Percentiles rank a stretch among this genome's conserved stretches.
These are phyloP conservation scores for Pyrochroa serraticornis DNA, from an alignment of 2,888 invertebrate species.

Conservation along the genomic window DNA sequence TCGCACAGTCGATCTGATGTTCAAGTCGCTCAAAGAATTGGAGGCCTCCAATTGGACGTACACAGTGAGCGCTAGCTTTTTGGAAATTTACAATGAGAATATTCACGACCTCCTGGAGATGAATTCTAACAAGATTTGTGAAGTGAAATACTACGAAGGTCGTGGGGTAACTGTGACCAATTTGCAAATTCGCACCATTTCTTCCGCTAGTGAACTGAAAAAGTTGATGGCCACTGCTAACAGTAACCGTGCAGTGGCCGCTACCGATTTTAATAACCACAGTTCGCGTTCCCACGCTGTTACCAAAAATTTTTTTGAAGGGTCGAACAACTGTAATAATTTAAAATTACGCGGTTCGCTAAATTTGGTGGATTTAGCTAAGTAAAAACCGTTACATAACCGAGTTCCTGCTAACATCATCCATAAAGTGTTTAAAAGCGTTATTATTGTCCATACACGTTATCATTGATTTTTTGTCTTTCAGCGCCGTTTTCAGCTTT, in stretches of 20 bases:
- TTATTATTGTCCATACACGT: conserved; percentile 65
- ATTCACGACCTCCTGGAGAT: conserved; percentile 57
- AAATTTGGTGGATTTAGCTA: conserved; percentile 86
- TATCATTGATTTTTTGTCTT: conserved; percentile 61
- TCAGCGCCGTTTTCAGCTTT: conserved; percentile 58
- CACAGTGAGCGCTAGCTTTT: conserved; percentile 65
- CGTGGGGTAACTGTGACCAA: conserved; percentile 65
- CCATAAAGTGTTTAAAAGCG: conserved; percentile 78
- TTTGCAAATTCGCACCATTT: conserved; percentile 66
- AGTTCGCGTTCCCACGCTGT: too few species aligned
- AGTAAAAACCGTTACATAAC: conserved; percentile 82
- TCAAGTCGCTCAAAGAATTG: conserved; percentile 72
- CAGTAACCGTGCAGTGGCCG: conserved; percentile 70
- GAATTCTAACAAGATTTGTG: conserved; percentile 59
- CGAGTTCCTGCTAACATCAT: conserved; percentile 81
- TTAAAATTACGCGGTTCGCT: conserved; percentile 72
- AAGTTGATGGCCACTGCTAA: conserved; percentile 76
- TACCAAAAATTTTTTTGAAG: conserved; percentile 69
- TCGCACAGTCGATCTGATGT: conserved; percentile 80
- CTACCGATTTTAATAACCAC: conserved; percentile 66
- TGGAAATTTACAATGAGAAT: conserved; percentile 76
- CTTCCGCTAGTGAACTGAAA: conserved; percentile 69
- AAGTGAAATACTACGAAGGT: conserved; percentile 63
- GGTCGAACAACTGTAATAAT: conserved; percentile 66
- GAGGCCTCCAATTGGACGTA: conserved; percentile 79